Evolutionary conservation across 2,113 vertebrate species (phyloP).

Genomic region (Pogonocichla stellata): DNA sequence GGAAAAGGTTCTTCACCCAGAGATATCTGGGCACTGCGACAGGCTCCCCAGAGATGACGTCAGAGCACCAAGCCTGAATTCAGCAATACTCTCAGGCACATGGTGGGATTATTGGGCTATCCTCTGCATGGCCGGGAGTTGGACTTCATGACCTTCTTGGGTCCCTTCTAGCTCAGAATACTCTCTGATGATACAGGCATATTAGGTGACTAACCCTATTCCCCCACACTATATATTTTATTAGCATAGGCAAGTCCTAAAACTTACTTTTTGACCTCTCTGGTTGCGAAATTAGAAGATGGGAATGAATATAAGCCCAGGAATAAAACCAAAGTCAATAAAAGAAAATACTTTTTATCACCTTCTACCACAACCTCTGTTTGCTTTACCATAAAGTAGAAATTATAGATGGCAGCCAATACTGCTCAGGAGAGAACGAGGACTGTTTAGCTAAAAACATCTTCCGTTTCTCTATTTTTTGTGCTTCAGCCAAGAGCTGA

Average conservation of each 20-base stretch:
- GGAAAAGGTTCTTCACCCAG: neutral
- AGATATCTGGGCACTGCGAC: fast-evolving
- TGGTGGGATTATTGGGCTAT: too few species aligned
- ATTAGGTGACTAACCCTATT: neutral
- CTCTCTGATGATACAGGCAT: neutral
- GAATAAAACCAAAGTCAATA: neutral
- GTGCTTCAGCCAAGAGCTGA: neutral
- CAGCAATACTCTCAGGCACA: neutral
- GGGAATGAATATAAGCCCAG: neutral
- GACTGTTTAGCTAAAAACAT: neutral
- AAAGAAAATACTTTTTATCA: neutral
- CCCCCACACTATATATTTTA: neutral
- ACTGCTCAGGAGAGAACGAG: neutral
- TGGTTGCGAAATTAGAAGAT: neutral
- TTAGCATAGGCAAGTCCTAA: neutral
- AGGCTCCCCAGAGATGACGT: neutral
- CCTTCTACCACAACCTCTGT: neutral
- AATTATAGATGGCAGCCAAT: neutral
- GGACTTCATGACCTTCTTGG: neutral
- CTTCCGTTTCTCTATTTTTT: neutral
- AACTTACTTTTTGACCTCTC: neutral
- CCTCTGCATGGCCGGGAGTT: neutral
- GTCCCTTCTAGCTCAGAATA: neutral
- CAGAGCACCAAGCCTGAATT: neutral
- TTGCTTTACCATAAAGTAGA: neutral